Evolutionary conservation across 1,140 invertebrate species (phyloP).

Genomic region (Pygmarrhopalites habei): DNA sequence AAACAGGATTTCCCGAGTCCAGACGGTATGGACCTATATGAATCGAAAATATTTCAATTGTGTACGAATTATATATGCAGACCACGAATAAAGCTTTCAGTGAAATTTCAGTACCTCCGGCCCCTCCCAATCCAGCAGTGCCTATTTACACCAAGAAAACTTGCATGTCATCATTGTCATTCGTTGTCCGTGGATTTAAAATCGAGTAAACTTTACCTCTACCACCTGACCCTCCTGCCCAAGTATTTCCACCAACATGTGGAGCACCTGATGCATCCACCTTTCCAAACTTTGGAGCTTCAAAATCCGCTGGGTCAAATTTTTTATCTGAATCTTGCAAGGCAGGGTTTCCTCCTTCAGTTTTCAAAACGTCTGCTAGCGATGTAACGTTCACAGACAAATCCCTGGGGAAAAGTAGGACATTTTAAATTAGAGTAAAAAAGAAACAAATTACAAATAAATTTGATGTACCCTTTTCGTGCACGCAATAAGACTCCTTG

Average conservation of each 20-base stretch:
- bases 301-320: conserved; percentile 51
- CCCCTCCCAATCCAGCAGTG: conserved; percentile 90
- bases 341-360: conserved; percentile 13
- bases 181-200: too few species aligned
- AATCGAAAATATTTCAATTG: too few species aligned
- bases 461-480: conserved; percentile 21
- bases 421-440: background rate
- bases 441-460: background rate
- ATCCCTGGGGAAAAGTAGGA: conserved; percentile 8
- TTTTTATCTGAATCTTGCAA: conserved; percentile 21
- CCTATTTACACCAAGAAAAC: too few species aligned
- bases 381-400: conserved; percentile 14
- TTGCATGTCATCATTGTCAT: too few species aligned
- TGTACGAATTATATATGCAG: too few species aligned
- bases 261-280: conserved; percentile 77
- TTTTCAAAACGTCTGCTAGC: conserved; percentile 15
- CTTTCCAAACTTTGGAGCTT: conserved; percentile 84
- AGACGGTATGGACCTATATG: conserved; percentile 71
- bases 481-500: conserved; percentile 25
- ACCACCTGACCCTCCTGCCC: conserved; percentile 89
- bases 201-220: too few species aligned
- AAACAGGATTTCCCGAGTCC: conserved; percentile 85
- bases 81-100: too few species aligned
- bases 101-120: too few species aligned
- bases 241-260: conserved; percentile 92